Evolutionary conservation across 35 echinoderm and acorn worm genomes (phyloP), one percentile per base, ranked within the genome.

Genomic region (Acanthaster planci): DNA sequence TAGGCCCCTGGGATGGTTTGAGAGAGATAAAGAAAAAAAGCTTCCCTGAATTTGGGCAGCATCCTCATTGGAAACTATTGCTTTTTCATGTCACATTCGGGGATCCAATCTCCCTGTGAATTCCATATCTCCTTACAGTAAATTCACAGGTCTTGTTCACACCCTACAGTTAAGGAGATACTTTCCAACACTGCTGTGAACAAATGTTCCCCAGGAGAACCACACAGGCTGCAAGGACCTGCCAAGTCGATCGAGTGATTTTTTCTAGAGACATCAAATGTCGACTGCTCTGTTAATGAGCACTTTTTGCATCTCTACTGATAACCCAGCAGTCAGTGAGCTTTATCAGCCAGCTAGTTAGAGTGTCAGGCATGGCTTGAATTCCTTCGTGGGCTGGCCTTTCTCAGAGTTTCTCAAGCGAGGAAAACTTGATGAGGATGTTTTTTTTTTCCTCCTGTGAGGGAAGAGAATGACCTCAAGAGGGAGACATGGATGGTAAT

Each of bases 51-150:
- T 47, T 47, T 47, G 42, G n/a, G 42, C 42, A 47, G 42, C 12
- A 47, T 47, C 42, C 42, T 47, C 42, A 47, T 47, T 12, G 4
- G 42, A 47, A 47, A 12, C 42, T 12, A 12, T 12, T 47, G 4
- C 42, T 47, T 72, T 72, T 72, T 72, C 29, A 72, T 72, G 19
- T 72, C 64, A 72, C 64, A 72, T 72, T 72, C 64, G 22, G 26
- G 64, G 64, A 72, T 72, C 64, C 42, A 14, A 7, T 72, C 64
- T 31, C 2, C 64, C 34, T 19, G 22, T 34, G 30, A 72, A 72
- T 72, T 14, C 29, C 29, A 34, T 26, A 72, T 72, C 64, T 72
- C n/a, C 64, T 72, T 72, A 31, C 64, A 72, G 64, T 72, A 34
- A 72, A 30, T 72, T 72, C 64, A 72, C 64, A 72, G 42, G 42